Conservation (phyloP, 2,113 vertebrate species). For the Perca fluviatilis region DNA sequence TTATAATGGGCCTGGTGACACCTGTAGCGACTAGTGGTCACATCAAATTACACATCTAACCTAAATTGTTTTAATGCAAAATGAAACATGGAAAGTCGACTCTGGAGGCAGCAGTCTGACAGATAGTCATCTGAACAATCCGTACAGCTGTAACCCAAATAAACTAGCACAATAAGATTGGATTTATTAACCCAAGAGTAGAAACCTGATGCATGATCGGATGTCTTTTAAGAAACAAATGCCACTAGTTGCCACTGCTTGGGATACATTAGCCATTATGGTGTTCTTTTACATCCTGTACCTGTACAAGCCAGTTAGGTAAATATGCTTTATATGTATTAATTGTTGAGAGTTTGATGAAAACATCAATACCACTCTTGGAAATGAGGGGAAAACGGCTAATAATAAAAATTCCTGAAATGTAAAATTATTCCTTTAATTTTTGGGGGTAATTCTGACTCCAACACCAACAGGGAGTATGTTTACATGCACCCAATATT, state of each 20-base stretch:
- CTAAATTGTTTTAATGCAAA: neutral
- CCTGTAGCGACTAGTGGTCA: neutral
- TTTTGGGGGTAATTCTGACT: neutral
- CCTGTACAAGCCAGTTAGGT: neutral
- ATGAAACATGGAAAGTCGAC: neutral
- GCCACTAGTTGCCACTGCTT: neutral
- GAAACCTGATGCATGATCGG: neutral
- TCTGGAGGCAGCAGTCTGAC: neutral
- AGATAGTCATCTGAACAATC: neutral
- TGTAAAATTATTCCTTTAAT: neutral
- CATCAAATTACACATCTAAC: neutral
- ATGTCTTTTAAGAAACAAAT: neutral
- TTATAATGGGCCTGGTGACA: neutral
- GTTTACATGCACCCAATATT: no score
- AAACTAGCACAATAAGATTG: slow-evolving; percentile 8
- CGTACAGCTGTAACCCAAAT: neutral
- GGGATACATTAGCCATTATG: slow-evolving; percentile 5
- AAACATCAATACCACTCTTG: neutral
- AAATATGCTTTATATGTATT: neutral
- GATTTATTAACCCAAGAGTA: neutral
- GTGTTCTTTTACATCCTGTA: neutral
- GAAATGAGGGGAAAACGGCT: neutral
- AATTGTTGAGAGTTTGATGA: neutral
- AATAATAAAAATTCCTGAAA: neutral
- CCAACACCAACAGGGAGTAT: neutral